A percentile compares a stretch with the other conserved stretches of the same genome.
Conservation (phyloP, 2,113 vertebrate genomes). For the Etheostoma cragini region DNA sequence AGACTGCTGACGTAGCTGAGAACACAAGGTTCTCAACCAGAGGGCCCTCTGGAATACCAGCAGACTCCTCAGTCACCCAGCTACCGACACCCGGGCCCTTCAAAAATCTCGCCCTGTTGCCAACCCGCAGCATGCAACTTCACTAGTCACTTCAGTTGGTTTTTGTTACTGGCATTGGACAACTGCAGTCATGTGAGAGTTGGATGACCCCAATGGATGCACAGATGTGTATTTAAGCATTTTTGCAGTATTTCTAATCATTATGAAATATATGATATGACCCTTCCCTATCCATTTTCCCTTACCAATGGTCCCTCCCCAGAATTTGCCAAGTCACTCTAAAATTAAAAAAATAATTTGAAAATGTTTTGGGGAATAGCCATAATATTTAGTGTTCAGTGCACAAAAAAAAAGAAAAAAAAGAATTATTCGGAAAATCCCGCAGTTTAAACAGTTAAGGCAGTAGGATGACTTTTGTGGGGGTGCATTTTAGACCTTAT, state of each 20-base stretch:
- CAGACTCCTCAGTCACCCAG: conserved; percentile 29
- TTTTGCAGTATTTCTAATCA: neutral
- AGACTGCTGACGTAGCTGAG: conserved; percentile 64
- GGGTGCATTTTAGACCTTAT: no score
- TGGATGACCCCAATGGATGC: no score
- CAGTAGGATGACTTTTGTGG: no score
- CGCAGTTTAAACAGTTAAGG: neutral
- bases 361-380: no score
- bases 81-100: conserved; percentile 33
- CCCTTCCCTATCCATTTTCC: neutral
- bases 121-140: neutral
- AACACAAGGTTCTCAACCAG: conserved; percentile 57
- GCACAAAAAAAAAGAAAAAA: neutral
- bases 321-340: neutral
- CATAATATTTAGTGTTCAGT: no score
- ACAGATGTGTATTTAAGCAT: neutral
- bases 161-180: conserved; percentile 1
- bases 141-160: neutral
- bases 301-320: no score
- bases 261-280: neutral
- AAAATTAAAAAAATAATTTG: no score
- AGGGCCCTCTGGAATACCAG: conserved; percentile 49
- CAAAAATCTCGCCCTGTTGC: conserved; percentile 6
- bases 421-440: neutral
- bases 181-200: neutral